Base-by-base conservation (phyloP, 2,797 vertebrate genomes). In the Bradypus variegatus region DNA sequence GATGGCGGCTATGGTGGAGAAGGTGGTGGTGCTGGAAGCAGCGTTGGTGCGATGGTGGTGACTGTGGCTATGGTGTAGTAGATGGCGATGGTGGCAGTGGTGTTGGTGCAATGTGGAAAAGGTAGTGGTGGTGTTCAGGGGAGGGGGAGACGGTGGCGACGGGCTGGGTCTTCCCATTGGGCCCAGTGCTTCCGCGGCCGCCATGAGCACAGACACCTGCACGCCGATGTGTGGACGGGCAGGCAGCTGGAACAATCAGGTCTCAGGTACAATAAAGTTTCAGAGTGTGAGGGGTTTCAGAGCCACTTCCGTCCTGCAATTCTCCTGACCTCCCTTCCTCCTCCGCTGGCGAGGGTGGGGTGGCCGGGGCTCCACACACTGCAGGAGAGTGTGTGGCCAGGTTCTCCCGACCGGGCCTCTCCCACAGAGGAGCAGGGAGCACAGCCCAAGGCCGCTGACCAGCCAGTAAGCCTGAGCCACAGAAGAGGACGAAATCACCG, bases 401-500 rank as follows among this genome's bases (percentile, higher is more conserved):
- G 93, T 45, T 93, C 88, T 79, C 91, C 41, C 0, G 0, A 65
- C 72, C n/a, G 3, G 11, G 75, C 90, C 77, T 58, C 75, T 76
- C 6, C 0, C 29, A 2, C 7, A 33, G 4, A 0, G 29, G 70
- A 18, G 12, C 60, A 2, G 0, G n/a, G 87, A 69, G 62, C 67
- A 50, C 84, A 14, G 93, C 87, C 91, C 6, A 64, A 75, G 36
- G 58, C 58, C 31, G 15, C 31, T 2, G 86, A 94, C 79, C 95
- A 95, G 95, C 96, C 93, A 96, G 96, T 67, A 87, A 38, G 36
- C 85, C 94, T 82, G 96, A 89, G 76, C 88, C 36, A 78, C 88
- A 91, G 90, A 93, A 82, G 64, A 95, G 96, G 88, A 83, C 77
- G 5, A 9, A 76, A 36, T 85, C 91, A 31, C 79, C 70, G 41